Percentiles rank a stretch among this genome's conserved stretches.
phyloP scores from a whole-genome alignment of 2,797 vertebrate species.

The Pelochelys cantorii region DNA sequence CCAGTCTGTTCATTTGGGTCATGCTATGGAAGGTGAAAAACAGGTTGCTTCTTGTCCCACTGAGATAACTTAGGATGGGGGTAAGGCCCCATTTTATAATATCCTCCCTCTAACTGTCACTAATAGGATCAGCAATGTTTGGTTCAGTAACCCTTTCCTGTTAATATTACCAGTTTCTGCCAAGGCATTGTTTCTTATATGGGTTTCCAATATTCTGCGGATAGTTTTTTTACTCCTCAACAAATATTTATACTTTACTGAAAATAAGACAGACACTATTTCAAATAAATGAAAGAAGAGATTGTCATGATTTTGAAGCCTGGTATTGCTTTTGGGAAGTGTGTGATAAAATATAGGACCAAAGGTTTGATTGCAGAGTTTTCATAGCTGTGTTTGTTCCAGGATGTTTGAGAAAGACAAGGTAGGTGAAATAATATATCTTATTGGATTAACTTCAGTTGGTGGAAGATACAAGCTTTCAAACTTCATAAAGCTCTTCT shows the following conservation, averaged over 20 bases:
- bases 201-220: background rate
- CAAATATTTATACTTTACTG: background rate
- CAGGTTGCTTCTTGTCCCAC: background rate
- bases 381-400: background rate
- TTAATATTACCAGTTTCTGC: background rate
- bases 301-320: background rate
- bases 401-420: background rate
- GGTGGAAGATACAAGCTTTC: background rate
- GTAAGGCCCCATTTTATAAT: background rate
- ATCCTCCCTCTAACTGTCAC: background rate
- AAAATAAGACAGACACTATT: background rate
- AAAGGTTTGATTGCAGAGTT: background rate
- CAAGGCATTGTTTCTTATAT: background rate
- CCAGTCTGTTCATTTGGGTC: background rate
- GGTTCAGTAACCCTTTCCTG: background rate
- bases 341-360: background rate
- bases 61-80: background rate
- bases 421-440: background rate
- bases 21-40: background rate
- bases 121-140: slow-evolving; percentile 33
- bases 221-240: background rate
- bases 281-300: background rate
- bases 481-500: background rate
- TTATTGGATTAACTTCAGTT: background rate
- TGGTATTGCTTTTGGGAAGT: background rate